Evolutionary conservation across 2,113 vertebrate species (phyloP).

Genomic region (Periophthalmodon schlosseri): DNA sequence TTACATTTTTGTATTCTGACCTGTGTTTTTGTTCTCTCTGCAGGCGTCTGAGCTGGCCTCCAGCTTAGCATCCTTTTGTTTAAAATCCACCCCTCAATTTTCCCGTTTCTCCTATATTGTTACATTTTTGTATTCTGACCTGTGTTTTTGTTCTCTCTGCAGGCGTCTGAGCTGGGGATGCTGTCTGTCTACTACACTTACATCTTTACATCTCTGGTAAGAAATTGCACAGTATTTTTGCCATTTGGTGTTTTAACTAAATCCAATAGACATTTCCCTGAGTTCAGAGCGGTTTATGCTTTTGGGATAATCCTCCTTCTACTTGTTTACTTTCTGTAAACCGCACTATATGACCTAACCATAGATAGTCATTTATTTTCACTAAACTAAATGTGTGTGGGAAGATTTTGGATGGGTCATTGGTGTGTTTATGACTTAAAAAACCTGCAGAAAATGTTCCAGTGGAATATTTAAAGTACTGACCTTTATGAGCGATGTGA

Average conservation of each 20-base stretch:
- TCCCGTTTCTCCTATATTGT: conserved; percentile 13
- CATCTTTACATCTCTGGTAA: conserved; percentile 99
- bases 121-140: conserved; percentile 27
- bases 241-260: conserved; percentile 7
- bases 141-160: conserved; percentile 61
- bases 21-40: conserved; percentile 55
- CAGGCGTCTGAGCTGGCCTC: conserved; percentile 93
- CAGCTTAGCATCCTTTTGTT: conserved; percentile 26
- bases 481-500: conserved; percentile 8
- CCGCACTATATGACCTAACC: neutral
- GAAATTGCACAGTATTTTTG: conserved; percentile 34
- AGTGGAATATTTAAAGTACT: conserved; percentile 11
- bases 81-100: conserved; percentile 5
- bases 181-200: conserved; percentile 97
- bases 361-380: neutral
- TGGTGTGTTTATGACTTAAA: neutral
- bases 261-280: neutral
- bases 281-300: neutral
- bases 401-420: neutral
- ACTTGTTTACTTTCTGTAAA: neutral
- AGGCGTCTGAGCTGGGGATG: conserved; percentile 98
- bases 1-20: conserved; percentile 24
- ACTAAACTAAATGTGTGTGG: neutral
- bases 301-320: neutral
- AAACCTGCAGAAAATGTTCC: neutral